Percentiles rank a stretch among this genome's conserved stretches.
phyloP scores from a whole-genome alignment of 2,797 vertebrate species.

The Sebastes variabilis region DNA sequence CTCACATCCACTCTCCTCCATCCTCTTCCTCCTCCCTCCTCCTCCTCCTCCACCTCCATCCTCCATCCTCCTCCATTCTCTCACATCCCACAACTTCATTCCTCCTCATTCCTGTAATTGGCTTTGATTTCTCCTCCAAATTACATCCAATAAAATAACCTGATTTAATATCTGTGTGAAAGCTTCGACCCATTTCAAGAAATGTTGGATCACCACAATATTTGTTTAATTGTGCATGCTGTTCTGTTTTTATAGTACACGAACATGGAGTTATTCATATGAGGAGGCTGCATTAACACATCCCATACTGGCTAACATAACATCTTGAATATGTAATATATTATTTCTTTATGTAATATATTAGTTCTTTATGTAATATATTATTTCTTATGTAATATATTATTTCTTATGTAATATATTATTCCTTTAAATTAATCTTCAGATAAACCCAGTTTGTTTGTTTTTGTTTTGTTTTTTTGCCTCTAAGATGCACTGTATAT shows the following conservation, averaged over 20 bases:
- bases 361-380: too few species aligned
- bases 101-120: conserved; percentile 82
- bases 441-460: too few species aligned
- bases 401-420: too few species aligned
- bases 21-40: accelerated
- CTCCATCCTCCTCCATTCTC: conserved; percentile 7
- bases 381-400: too few species aligned
- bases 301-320: not conserved
- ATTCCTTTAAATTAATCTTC: too few species aligned
- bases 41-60: too few species aligned
- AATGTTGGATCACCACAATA: conserved; percentile 76
- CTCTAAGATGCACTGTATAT: too few species aligned
- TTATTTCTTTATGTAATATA: too few species aligned
- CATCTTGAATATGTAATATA: not conserved
- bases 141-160: conserved; percentile 82
- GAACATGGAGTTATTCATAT: conserved; percentile 17
- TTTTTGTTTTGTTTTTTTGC: too few species aligned
- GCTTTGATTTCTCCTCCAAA: conserved; percentile 85
- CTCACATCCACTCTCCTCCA: too few species aligned
- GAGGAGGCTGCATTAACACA: conserved; percentile 19
- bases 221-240: conserved; percentile 81
- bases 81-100: conserved; percentile 83
- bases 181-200: conserved; percentile 73
- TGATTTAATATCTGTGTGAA: conserved; percentile 81
- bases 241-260: conserved; percentile 37